Conservation (phyloP, 1,140 invertebrate species). For the Zaprionus tsacasi region DNA sequence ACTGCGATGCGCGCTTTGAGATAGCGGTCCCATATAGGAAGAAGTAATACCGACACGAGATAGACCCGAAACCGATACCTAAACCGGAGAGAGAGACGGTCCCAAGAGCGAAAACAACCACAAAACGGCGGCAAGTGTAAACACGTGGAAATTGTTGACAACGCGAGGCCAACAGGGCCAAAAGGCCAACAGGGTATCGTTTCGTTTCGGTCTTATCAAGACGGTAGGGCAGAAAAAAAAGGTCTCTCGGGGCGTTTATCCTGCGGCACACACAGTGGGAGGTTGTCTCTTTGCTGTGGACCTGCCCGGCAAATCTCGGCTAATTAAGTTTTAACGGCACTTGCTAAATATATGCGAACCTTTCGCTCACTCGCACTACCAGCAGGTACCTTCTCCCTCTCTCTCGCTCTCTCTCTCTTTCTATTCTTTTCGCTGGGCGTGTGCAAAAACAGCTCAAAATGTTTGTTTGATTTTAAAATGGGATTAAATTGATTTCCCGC, state of each 20-base stretch:
- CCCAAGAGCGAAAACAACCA: slow-evolving; percentile 46
- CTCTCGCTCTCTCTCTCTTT: slow-evolving; percentile 7
- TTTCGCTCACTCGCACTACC: neutral
- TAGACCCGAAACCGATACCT: slow-evolving; percentile 18
- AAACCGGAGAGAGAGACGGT: slow-evolving; percentile 12
- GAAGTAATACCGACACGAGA: slow-evolving; percentile 7
- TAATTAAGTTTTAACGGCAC: slow-evolving; percentile 81
- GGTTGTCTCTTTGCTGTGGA: slow-evolving; percentile 37
- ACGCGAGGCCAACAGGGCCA: slow-evolving; percentile 18
- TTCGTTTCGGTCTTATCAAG: slow-evolving; percentile 24
- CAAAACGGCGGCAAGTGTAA: slow-evolving; percentile 77
- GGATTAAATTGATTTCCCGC: slow-evolving; percentile 81
- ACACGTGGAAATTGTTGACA: slow-evolving; percentile 65
- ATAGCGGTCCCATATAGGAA: slow-evolving; percentile 55
- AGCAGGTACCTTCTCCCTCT: slow-evolving; percentile 12
- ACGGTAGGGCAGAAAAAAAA: slow-evolving; percentile 39
- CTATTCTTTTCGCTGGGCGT: slow-evolving; percentile 48
- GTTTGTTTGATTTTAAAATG: slow-evolving; percentile 73
- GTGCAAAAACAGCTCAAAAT: slow-evolving; percentile 51
- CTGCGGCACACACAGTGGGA: slow-evolving; percentile 72
- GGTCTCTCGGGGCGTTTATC: slow-evolving; percentile 66
- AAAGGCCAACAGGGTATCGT: slow-evolving; percentile 24
- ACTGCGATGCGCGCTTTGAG: slow-evolving; percentile 68
- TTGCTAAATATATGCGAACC: slow-evolving; percentile 60
- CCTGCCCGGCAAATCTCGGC: slow-evolving; percentile 62